Conservation (phyloP, 2,888 invertebrate genomes). For the Xylocampa areola region DNA sequence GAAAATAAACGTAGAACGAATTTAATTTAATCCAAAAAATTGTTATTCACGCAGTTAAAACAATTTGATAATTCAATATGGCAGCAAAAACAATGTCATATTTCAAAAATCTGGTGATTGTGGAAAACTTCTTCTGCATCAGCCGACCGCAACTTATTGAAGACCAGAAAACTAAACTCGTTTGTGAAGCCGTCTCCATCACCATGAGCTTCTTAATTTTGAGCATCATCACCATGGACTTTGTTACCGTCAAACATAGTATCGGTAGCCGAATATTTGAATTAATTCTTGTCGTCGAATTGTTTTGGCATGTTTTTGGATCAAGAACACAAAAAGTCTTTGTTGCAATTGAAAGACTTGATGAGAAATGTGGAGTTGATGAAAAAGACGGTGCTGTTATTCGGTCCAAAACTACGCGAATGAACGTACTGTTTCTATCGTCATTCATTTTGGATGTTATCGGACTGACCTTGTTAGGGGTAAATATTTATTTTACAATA, state of each 20-base stretch:
- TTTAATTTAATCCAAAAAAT: background rate
- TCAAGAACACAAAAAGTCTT: conserved; percentile 60
- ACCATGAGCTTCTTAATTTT: conserved; percentile 32
- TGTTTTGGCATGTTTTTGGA: conserved; percentile 50
- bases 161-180: conserved; percentile 40
- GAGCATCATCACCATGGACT: conserved; percentile 50
- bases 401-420: conserved; percentile 34
- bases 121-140: conserved; percentile 72
- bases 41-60: too few relatives aligned
- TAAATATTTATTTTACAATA: conserved; percentile 48
- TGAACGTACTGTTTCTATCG: conserved; percentile 43
- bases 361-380: conserved; percentile 67
- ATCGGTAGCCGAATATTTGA: conserved; percentile 51
- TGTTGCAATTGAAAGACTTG: conserved; percentile 62
- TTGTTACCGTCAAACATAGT: conserved; percentile 42
- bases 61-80: too few relatives aligned
- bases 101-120: conserved; percentile 62
- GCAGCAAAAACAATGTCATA: conserved; percentile 47
- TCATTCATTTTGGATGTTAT: conserved; percentile 65
- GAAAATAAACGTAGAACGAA: background rate
- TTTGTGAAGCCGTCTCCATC: conserved; percentile 63
- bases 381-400: conserved; percentile 53
- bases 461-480: conserved; percentile 55
- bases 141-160: conserved; percentile 70
- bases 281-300: conserved; percentile 52